phyloP scores from a whole-genome alignment of 2,113 vertebrate species.

The Phocoena phocoena region DNA sequence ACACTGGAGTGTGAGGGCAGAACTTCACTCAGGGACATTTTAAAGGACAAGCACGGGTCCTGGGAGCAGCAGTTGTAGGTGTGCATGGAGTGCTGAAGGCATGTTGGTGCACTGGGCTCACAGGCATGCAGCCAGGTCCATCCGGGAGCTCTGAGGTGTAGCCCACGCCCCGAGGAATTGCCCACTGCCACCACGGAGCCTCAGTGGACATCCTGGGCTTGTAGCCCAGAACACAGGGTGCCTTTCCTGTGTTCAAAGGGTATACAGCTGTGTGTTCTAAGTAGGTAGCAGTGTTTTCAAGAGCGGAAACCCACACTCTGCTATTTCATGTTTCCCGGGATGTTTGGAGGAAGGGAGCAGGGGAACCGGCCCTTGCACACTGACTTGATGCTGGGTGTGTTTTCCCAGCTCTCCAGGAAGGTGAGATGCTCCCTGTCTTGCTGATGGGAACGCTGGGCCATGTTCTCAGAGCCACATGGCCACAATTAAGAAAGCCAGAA shows the following conservation, averaged over 20 bases:
- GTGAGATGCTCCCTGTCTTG: not conserved
- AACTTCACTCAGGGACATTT: not conserved
- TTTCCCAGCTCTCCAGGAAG: not conserved
- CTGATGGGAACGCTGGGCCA: accelerated
- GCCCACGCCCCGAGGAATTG: not conserved
- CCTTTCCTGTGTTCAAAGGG: not conserved
- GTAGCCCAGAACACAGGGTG: too few species aligned
- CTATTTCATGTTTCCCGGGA: not conserved
- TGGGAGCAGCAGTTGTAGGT: not conserved
- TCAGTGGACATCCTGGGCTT: not conserved
- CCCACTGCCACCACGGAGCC: not conserved
- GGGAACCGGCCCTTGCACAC: not conserved
- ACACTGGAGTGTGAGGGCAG: not conserved
- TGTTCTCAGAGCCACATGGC: not conserved
- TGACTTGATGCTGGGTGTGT: too few species aligned
- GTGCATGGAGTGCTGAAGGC: not conserved
- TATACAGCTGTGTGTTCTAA: not conserved
- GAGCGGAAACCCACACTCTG: not conserved
- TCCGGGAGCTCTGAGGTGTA: too few species aligned
- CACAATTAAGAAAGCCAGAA: not conserved
- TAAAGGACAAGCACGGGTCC: not conserved
- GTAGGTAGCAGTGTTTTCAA: not conserved
- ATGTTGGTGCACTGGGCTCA: not conserved
- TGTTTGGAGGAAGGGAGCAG: not conserved
- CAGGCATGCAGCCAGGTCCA: not conserved